Base-by-base conservation (phyloP, 2,797 vertebrate species). In the Silurus aristotelis region DNA sequence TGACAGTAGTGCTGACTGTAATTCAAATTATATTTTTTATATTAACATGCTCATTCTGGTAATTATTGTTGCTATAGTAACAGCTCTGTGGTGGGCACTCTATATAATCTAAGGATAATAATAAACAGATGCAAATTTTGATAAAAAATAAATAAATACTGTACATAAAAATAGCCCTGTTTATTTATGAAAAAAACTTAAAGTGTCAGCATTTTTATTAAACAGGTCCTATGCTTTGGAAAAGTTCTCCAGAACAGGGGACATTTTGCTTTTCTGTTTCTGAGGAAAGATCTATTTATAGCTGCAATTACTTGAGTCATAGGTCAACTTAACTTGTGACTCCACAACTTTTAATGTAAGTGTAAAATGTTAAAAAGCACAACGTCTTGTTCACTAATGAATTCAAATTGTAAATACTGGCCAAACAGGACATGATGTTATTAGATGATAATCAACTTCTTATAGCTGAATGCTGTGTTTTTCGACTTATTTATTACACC, bases 1-100 rank as follows among this genome's bases (percentile, higher is more conserved):
- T 58, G 17, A 60, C 55, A 10, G 0, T 60, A 60, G 75, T 60
- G 17, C 55, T 31, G 17, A 15, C 25, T 58, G 8, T 38, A 76
- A 76, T 31, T 76, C 73, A 31, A 58, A 76, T 58, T 15, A 58
- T 12, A 31, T 52, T 15, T 38, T 76, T 58, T 56, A 76, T 58
- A 58, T 58, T 58, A 76, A 76, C 27, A 4, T 9, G 1, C 25
- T 38, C 15, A 31, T 20, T 60, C 55, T 60, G 27, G 55, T 56
- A 31, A 17, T 31, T 77, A 31, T 76, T 8, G 17, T 76, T 76
- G 52, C 73, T 58, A 56, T 76, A 31, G 55, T 77, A 77, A 77
- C 73, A 31, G 55, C 25, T 77, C 58, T 31, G 58, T 25, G 22
- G 22, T 73, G 22, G 20, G 71, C 10, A 46, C 68, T 17, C 66